These are phyloP conservation scores for Hemiprocne comata DNA, from an alignment of 2,113 vertebrate genomes.

Conservation along the genomic window DNA sequence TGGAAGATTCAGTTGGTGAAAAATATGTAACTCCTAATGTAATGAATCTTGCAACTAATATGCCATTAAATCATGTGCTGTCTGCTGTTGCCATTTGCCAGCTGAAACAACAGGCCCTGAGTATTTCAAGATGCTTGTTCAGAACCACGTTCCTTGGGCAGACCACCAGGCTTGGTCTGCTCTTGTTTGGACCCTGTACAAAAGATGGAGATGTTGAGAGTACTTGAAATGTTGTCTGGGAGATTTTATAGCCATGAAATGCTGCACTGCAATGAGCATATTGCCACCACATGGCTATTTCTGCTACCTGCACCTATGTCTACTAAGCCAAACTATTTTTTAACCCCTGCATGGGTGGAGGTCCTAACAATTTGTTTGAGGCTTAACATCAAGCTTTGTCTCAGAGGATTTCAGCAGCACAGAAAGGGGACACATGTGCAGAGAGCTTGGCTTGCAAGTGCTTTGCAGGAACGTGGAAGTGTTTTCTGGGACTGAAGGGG, in stretches of 20 bases:
- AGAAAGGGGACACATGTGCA: not conserved
- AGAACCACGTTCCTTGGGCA: fast-evolving
- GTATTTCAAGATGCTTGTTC: not conserved
- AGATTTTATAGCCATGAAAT: not conserved
- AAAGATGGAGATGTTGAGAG: not conserved
- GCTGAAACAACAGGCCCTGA: not conserved
- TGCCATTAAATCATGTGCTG: fast-evolving
- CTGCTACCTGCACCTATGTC: not conserved
- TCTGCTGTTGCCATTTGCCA: not conserved
- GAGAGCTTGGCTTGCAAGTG: not conserved
- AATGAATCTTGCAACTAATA: not conserved
- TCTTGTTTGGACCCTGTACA: not conserved
- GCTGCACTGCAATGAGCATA: not conserved
- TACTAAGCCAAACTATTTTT: too few species aligned
- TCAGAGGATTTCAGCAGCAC: not conserved
- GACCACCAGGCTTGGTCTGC: not conserved
- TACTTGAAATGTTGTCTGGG: not conserved
- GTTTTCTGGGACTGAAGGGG: not conserved
- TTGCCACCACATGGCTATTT: slow-evolving; percentile 23
- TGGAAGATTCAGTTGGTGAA: not conserved
- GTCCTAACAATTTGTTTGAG: not conserved
- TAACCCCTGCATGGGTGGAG: fast-evolving
- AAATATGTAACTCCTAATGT: not conserved
- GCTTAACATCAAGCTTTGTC: not conserved
- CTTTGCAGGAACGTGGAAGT: not conserved